phyloP scores from a whole-genome alignment of 2,888 invertebrate genomes.

The Mycalesis mineus region DNA sequence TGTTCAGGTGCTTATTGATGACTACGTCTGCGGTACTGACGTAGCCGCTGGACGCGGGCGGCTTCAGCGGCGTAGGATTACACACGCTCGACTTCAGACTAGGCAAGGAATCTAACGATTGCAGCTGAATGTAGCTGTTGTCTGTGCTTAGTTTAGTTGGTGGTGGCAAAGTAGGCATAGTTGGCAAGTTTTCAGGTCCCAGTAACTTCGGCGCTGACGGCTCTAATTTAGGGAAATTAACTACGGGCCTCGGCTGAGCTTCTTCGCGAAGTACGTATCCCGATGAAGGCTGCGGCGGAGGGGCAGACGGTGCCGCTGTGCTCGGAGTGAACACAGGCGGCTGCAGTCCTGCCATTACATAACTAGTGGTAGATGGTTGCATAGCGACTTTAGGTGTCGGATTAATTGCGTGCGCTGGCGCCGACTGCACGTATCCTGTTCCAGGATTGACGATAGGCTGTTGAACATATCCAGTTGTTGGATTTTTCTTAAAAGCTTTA shows the following conservation, averaged over 20 bases:
- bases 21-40: constrained; percentile 66
- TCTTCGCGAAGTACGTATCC: constrained; percentile 68
- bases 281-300: constrained; percentile 48
- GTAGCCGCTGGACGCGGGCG: constrained; percentile 58
- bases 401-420: constrained; percentile 41
- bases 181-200: constrained; percentile 68
- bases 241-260: constrained; percentile 51
- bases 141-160: constrained; percentile 55
- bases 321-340: constrained; percentile 63
- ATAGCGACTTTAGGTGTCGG: constrained; percentile 35
- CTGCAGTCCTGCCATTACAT: constrained; percentile 66
- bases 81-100: constrained; percentile 57
- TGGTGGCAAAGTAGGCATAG: constrained; percentile 65
- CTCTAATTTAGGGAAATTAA: constrained; percentile 57
- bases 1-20: constrained; percentile 67
- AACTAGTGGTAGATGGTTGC: constrained; percentile 61
- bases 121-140: constrained; percentile 67
- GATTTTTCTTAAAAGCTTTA: constrained; percentile 54
- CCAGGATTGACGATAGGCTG: constrained; percentile 45
- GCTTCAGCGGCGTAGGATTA: constrained; percentile 53
- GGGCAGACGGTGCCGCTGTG: constrained; percentile 41
- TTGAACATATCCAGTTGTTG: constrained; percentile 55
- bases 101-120: constrained; percentile 63
- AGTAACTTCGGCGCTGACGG: constrained; percentile 53
- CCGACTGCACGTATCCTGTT: constrained; percentile 54